A percentile compares a stretch with the other conserved stretches of the same genome.
phyloP scores from a whole-genome alignment of 2,113 vertebrate species.

The Malurus alboscapulatus region DNA sequence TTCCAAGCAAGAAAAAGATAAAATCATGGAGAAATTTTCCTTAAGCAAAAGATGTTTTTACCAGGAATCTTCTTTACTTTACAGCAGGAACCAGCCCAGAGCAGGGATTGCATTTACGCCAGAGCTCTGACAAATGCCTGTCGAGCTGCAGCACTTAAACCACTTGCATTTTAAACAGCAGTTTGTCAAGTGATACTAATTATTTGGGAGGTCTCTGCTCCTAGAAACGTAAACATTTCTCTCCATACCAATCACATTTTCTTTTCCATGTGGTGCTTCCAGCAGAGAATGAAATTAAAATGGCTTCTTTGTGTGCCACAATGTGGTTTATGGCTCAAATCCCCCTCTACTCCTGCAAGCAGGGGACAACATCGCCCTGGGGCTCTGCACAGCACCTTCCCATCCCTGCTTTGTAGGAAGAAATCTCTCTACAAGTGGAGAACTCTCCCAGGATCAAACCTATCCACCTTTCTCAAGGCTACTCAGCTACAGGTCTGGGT shows the following conservation, averaged over 20 bases:
- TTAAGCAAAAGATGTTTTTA: constrained; percentile 9
- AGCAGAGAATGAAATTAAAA: constrained; percentile 31
- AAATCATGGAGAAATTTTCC: neutral
- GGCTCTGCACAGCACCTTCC: neutral
- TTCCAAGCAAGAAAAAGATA: neutral
- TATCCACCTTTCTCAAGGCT: neutral
- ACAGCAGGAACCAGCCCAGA: neutral
- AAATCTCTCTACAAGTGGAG: neutral
- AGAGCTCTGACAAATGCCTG: constrained; percentile 15
- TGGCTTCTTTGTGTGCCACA: neutral
- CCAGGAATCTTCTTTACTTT: neutral
- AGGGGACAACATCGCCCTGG: accelerated
- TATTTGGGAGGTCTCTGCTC: constrained; percentile 45
- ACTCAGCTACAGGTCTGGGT: neutral
- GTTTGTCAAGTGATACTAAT: constrained; percentile 52
- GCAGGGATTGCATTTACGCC: neutral
- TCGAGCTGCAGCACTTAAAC: constrained; percentile 38
- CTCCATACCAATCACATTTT: constrained; percentile 34
- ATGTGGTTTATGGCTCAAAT: neutral
- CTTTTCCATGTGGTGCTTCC: constrained; percentile 26
- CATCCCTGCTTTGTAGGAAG: neutral
- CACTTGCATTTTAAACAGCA: constrained; percentile 55
- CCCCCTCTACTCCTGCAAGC: neutral
- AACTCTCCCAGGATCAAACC: neutral
- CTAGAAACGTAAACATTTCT: constrained; percentile 46